Evolutionary conservation across 2,113 vertebrate genomes (phyloP).

Genomic region (Rhynchomys soricoides): DNA sequence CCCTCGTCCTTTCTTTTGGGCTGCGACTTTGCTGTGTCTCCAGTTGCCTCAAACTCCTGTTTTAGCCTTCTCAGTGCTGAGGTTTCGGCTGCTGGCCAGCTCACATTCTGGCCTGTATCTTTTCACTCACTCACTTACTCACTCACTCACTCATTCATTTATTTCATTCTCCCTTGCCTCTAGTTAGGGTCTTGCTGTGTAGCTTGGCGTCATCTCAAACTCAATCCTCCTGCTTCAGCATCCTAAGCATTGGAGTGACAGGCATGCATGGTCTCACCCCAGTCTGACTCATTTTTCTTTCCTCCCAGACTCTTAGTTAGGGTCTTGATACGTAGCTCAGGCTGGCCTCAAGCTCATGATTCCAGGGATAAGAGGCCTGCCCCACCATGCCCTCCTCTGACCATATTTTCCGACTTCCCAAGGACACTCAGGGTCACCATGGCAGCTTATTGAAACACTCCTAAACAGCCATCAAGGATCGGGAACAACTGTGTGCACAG

Average conservation of each 20-base stretch:
- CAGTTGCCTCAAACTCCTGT: neutral
- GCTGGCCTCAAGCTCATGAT: neutral
- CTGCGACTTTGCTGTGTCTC: neutral
- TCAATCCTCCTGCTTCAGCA: neutral
- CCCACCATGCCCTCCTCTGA: too few species aligned
- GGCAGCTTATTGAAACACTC: neutral
- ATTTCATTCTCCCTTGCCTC: neutral
- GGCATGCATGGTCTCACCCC: neutral
- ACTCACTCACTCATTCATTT: rapidly evolving
- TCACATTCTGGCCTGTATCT: neutral
- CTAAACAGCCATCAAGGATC: neutral
- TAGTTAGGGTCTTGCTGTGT: neutral
- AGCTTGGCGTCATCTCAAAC: neutral
- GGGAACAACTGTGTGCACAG: too few species aligned
- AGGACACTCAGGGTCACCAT: rapidly evolving
- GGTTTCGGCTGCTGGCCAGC: neutral
- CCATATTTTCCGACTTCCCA: neutral
- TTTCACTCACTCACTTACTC: too few species aligned
- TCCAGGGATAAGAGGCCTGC: neutral
- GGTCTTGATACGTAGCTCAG: neutral
- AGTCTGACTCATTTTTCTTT: neutral
- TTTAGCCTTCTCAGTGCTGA: neutral
- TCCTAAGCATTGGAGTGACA: neutral
- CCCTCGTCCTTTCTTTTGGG: neutral
- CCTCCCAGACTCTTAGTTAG: neutral